Base-by-base conservation (phyloP, 2,888 invertebrate genomes). In the Apotomis turbidana region DNA sequence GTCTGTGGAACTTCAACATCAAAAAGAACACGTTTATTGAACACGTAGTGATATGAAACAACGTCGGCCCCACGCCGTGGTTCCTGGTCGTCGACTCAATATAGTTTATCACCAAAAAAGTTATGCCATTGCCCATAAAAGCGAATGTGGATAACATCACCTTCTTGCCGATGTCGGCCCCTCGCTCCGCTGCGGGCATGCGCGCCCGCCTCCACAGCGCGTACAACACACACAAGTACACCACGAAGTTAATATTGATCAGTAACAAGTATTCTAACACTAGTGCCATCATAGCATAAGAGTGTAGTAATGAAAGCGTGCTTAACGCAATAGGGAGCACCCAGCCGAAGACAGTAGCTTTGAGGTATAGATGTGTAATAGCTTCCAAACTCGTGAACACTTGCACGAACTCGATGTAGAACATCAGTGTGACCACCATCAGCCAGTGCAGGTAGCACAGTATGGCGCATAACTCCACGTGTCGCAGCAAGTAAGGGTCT, bases 351-450 rank as follows among this genome's bases (percentile, higher is more conserved):
- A 36, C 10, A 27, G 38, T 54, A 0, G 54, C 60, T 52, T 68
- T 60, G 27, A 60, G 4, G 12, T 68, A 68, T 1, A 52, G 9
- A 54, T 60, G 51, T 3, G 38, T 60, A 0, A 68, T 54, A 3
- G 68, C 27, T 4, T 60, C 60, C n/a, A 68, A 54, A n/a, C 27
- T 13, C 4, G 41, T 27, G 6, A 68, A 68, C 15, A 68, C 68
- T 4, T 68, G 38, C 27, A 68, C 68, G 36, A 68, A 68, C 4
- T 68, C 68, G 3, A 68, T 54, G 44, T 60, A 68, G 10, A 68
- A 68, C 60, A 68, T 60, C 5, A 44, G 12, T 4, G 68, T 68
- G 3, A 44, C 54, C 12, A 60, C 58, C 54, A 68, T 27, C 9
- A 68, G 9, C 68, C 68, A 68, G 10, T 68, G 60, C 6, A n/a